These are phyloP conservation scores for Ptychoptera contaminata DNA, from an alignment of 2,888 invertebrate species.

Conservation along the genomic window DNA sequence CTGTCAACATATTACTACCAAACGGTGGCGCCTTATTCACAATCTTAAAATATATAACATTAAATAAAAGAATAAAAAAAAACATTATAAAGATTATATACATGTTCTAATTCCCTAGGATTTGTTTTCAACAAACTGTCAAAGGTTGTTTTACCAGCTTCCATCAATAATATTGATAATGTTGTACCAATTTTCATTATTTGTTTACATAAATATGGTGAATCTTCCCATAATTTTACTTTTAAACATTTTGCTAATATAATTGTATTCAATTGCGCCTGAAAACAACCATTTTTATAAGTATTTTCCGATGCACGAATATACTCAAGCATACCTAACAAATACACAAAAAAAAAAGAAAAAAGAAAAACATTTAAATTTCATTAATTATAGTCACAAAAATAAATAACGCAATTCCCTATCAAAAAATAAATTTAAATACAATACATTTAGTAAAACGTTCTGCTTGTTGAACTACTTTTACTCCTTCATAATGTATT, in stretches of 20 bases:
- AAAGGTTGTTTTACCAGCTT: slow-evolving; percentile 51
- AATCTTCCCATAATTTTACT: slow-evolving; percentile 61
- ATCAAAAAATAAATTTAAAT: slow-evolving; percentile 3
- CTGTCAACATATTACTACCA: slow-evolving; percentile 48
- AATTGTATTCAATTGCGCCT: slow-evolving; percentile 40
- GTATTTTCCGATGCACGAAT: slow-evolving; percentile 28
- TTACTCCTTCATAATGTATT: slow-evolving; percentile 50
- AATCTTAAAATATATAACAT: slow-evolving; percentile 33
- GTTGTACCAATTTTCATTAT: slow-evolving; percentile 53
- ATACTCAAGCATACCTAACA: slow-evolving; percentile 40
- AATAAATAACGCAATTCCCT: background rate
- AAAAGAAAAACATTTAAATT: background rate
- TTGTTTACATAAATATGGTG: slow-evolving; percentile 49
- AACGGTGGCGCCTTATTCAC: slow-evolving; percentile 57
- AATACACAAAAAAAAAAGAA: slow-evolving; percentile 3
- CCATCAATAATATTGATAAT: slow-evolving; percentile 43
- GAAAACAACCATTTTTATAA: slow-evolving; percentile 30
- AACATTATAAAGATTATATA: slow-evolving; percentile 17
- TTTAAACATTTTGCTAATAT: slow-evolving; percentile 49
- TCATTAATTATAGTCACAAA: background rate
- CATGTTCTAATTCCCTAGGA: slow-evolving; percentile 58
- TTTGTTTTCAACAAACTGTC: slow-evolving; percentile 44
- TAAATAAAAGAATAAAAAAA: background rate
- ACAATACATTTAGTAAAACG: slow-evolving; percentile 52
- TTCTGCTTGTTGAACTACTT: slow-evolving; percentile 49